Percentiles rank a stretch among this genome's conserved stretches.
Conservation (phyloP, 1,140 invertebrate genomes). For the Trigoniulus corallinus region DNA sequence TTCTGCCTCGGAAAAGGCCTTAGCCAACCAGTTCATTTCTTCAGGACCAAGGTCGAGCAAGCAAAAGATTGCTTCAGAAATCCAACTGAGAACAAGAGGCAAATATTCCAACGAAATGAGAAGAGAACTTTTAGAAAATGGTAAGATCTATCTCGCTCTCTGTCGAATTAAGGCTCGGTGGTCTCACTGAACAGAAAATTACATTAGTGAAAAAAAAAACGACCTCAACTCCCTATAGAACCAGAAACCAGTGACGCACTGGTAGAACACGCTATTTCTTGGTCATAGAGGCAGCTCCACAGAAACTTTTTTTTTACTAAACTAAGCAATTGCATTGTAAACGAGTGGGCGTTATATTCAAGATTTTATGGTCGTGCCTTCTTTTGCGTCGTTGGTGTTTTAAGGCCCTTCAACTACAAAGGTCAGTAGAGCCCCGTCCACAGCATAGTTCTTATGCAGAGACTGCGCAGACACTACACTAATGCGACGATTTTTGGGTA, state of each 20-base stretch:
- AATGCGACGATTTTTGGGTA: too few relatives aligned
- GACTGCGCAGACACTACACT: too few relatives aligned
- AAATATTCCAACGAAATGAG: conserved; percentile 52
- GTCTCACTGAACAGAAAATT: neutral
- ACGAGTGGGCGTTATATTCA: too few relatives aligned
- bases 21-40: conserved; percentile 38
- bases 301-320: neutral
- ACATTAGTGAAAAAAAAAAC: neutral
- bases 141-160: neutral
- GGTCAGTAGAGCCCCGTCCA: too few relatives aligned
- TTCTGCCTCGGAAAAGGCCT: conserved; percentile 43
- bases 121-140: conserved; percentile 26
- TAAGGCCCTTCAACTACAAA: too few relatives aligned
- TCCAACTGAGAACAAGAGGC: conserved; percentile 55
- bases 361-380: too few relatives aligned
- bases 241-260: neutral
- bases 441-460: too few relatives aligned
- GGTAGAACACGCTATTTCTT: neutral
- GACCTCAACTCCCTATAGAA: neutral
- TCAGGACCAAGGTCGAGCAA: conserved; percentile 27
- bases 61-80: conserved; percentile 43
- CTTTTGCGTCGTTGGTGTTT: too few relatives aligned
- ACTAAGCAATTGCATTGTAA: too few relatives aligned
- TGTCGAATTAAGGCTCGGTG: neutral
- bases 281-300: neutral